Conservation (phyloP, 2,113 vertebrate genomes). For the Sigmodon hispidus region DNA sequence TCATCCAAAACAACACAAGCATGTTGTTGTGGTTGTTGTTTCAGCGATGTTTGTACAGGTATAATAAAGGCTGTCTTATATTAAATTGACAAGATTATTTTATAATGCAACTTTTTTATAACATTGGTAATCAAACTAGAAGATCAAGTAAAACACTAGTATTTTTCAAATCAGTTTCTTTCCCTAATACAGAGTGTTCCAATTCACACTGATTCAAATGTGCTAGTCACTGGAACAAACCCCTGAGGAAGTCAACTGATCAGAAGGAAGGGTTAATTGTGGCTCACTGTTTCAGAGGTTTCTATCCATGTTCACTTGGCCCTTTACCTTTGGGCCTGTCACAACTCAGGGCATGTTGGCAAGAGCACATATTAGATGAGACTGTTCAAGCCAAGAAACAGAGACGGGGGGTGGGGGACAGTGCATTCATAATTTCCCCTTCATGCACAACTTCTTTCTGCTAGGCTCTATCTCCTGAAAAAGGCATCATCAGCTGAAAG, state of each 20-base stretch:
- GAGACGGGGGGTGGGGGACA: background rate
- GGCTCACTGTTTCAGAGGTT: background rate
- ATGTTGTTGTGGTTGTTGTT: background rate
- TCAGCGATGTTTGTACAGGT: background rate
- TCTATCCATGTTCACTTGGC: background rate
- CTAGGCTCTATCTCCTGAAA: background rate
- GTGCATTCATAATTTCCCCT: too few relatives aligned
- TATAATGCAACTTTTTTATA: background rate
- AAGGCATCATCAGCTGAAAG: background rate
- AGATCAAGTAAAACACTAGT: background rate
- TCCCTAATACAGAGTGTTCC: background rate
- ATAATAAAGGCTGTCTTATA: background rate
- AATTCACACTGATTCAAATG: background rate
- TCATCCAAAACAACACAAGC: background rate
- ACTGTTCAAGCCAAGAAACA: background rate
- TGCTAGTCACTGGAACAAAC: background rate
- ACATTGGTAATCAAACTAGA: background rate
- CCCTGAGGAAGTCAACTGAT: background rate
- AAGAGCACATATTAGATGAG: background rate
- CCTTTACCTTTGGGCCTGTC: background rate
- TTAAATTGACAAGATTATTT: background rate
- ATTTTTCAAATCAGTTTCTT: background rate
- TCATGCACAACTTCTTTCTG: background rate
- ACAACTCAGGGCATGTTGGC: background rate
- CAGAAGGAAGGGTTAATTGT: background rate